phyloP scores from a whole-genome alignment of 1,140 invertebrate genomes.

The Leptopilina clavipes region DNA sequence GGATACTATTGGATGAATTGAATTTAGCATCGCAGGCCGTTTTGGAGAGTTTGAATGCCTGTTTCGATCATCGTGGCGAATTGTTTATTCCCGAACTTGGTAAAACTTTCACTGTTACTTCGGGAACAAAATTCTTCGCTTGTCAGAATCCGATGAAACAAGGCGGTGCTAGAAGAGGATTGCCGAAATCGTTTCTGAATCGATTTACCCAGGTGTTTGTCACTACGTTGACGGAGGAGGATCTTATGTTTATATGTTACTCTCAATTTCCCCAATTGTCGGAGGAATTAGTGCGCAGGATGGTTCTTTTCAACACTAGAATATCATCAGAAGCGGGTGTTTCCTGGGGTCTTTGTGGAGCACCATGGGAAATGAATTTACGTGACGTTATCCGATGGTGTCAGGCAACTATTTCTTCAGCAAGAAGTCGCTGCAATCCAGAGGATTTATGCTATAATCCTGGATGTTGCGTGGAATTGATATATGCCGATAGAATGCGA shows the following conservation, averaged over 20 bases:
- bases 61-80: conserved; percentile 97
- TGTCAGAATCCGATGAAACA: conserved; percentile 99
- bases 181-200: conserved; percentile 98
- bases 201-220: conserved; percentile 98
- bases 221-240: conserved; percentile 84
- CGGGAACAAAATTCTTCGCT: conserved; percentile 92
- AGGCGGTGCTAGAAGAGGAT: conserved; percentile 94
- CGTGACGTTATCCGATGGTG: conserved; percentile 96
- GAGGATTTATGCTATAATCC: conserved; percentile 69
- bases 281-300: conserved; percentile 78
- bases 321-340: conserved; percentile 80
- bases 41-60: conserved; percentile 98
- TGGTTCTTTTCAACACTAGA: conserved; percentile 88
- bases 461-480: conserved; percentile 82
- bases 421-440: conserved; percentile 50
- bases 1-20: conserved; percentile 99
- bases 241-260: conserved; percentile 81
- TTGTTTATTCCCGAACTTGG: conserved; percentile 96
- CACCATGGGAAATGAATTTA: conserved; percentile 98
- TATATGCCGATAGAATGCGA: conserved; percentile 90
- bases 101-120: conserved; percentile 86
- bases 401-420: conserved; percentile 75
- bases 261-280: conserved; percentile 77
- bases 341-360: conserved; percentile 84
- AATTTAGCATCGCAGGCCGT: conserved; percentile 99